Evolutionary conservation across 2,797 vertebrate genomes (phyloP), one percentile per base, ranked within the genome.

Genomic region (Melanogrammus aeglefinus): DNA sequence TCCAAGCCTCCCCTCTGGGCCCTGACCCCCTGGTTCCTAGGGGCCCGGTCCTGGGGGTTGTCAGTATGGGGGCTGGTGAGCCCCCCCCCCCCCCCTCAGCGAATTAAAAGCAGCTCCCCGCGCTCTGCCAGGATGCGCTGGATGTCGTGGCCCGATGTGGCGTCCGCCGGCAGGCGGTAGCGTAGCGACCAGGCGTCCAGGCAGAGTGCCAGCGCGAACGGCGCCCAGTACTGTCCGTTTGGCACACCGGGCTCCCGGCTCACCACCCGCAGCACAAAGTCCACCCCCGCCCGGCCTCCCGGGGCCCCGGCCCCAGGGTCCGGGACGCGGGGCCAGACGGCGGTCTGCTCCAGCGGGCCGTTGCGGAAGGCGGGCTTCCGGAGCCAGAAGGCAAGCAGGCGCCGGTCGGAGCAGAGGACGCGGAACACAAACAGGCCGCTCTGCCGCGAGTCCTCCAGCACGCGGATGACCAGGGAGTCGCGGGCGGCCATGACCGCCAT

Each of bases 141-240:
- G 39, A 92, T 77, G 5, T 77, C 51, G 33, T 76, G 36, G 73
- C 83, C 57, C 12, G 77, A 76, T 10, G 72, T 31, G 2, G 83
- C 85, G 31, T 18, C 35, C 0, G 82, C 72, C 0, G 90, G 92
- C 44, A 93, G 90, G 74, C 35, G 80, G 83, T 91, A 94, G 47
- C 79, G 80, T 66, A 91, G 91, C 74, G 51, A 77, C 16, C 88
- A 81, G 0, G 92, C 92, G 0, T 92, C 92, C 7, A 93, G 88
- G 80, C 92, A 93, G 78, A 93, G 39, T 0, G 79, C 72, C 81
- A 92, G 51, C 21, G 94, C 86, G 31, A 94, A 94, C 0, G 92
- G 91, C 39, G 84, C 86, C 93, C 94, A 93, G 90, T 93, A 93
- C 85, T 93, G 85, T 75, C 86, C 80, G 82, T 93, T 93, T 16